A percentile compares a stretch with the other conserved stretches of the same genome.
Evolutionary conservation across 2,113 vertebrate species (phyloP).

Genomic region (Rhea americana): DNA sequence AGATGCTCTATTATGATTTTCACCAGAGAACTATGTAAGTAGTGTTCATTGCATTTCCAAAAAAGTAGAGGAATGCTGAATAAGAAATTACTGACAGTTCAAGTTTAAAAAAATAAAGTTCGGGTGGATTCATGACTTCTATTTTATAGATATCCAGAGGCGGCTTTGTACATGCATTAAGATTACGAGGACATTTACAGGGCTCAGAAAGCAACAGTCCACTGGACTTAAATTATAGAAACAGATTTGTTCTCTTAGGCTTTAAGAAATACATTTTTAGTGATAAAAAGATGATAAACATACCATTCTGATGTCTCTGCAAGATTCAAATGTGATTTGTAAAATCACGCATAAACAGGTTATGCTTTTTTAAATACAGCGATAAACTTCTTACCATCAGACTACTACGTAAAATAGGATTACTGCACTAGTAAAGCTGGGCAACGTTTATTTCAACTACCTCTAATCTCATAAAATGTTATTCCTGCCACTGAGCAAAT

Average conservation of each 20-base stretch:
- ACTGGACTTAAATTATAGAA: not conserved
- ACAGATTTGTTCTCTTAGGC: not conserved
- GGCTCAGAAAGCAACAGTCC: not conserved
- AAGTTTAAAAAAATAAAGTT: not conserved
- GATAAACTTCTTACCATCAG: not conserved
- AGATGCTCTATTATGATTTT: constrained; percentile 2
- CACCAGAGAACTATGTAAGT: not conserved
- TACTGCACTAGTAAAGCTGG: not conserved
- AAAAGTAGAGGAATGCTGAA: not conserved
- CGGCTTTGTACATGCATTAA: not conserved
- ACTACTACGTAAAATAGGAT: not conserved
- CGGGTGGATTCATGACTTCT: not conserved
- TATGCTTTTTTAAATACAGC: not conserved
- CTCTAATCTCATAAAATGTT: not conserved
- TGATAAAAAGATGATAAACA: not conserved
- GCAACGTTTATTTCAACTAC: not conserved
- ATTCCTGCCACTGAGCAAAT: not conserved
- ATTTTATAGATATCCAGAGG: not conserved
- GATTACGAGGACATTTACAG: not conserved
- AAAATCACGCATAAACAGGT: not conserved
- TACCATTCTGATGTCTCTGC: not conserved
- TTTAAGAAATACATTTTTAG: not conserved
- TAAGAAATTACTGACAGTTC: not conserved
- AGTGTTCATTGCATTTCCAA: not conserved
- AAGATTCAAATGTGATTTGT: not conserved